Base-by-base conservation (phyloP, 2,888 invertebrate species). In the Philopedon plagiatum region DNA sequence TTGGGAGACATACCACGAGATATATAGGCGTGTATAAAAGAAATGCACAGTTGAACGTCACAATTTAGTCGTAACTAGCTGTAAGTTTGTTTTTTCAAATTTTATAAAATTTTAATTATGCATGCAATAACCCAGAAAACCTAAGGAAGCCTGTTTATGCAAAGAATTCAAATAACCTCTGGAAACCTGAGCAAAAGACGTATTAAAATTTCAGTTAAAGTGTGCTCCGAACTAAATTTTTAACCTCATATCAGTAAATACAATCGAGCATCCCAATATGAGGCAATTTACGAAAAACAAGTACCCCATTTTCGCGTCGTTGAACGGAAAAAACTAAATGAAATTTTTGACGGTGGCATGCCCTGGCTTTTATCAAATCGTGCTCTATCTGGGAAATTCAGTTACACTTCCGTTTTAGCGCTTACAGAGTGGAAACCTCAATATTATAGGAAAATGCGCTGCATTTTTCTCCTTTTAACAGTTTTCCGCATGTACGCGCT, bases 331-430 rank as follows among this genome's bases (percentile, higher is more conserved):
- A 44, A 62, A 51, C 29, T 9, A 41, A 68, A 68, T 61, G 61
- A 62, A 62, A 69, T 62, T 69, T 69, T 62, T 62, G 69, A 69
- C 69, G 69, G 26, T 19, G n/a, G 68, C 65, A 44, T 54, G 68
- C 68, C 13, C 61, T 39, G 56, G 62, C 69, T 62, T 69, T 69
- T 69, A 62, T 69, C 69, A 61, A 44, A 56, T 56, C 69, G 69
- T 69, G 69, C 62, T 62, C 62, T 69, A 69, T 69, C 69, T 62
- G 62, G 41, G 15, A 61, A 69, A 69, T 69, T 69, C 69, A 69
- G 69, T 69, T 69, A 69, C 69, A 69, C 62, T 69, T 69, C 69
- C 69, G 54, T 68, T 68, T 41, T 41, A 34, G 34, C 39, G 62
- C 58, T 57, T 66, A 66, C 19, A 66, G 9, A 23, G 66, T 58